These are phyloP conservation scores for Lamellibrachia columna DNA, from an alignment of 2,888 invertebrate genomes.

Conservation along the genomic window DNA sequence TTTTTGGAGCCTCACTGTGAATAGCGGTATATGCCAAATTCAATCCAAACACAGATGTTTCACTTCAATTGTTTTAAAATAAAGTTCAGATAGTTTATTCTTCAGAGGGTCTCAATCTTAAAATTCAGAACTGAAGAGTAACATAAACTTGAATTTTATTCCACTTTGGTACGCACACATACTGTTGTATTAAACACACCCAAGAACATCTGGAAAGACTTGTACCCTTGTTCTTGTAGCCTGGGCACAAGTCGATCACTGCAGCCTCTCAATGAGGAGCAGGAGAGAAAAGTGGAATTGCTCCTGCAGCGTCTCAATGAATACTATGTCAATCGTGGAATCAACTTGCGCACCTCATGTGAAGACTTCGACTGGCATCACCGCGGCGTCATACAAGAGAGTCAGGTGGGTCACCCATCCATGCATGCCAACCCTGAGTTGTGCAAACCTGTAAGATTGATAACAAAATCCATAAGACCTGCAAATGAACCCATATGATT, in stretches of 20 bases:
- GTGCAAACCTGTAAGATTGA: background rate
- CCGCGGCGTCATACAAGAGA: slow-evolving; percentile 63
- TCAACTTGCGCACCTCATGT: slow-evolving; percentile 61
- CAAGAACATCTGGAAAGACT: no score
- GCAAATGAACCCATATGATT: no score
- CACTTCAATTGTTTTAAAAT: no score
- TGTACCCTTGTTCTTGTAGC: slow-evolving; percentile 41
- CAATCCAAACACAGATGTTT: no score
- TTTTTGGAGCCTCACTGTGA: no score
- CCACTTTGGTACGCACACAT: no score
- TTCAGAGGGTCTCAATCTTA: no score
- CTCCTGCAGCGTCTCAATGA: slow-evolving; percentile 55
- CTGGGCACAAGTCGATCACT: slow-evolving; percentile 59
- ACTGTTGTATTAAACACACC: no score
- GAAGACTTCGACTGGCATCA: slow-evolving; percentile 65
- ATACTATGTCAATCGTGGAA: slow-evolving; percentile 61
- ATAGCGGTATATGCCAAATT: no score
- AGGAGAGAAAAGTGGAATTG: slow-evolving; percentile 52
- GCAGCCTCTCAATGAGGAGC: slow-evolving; percentile 52
- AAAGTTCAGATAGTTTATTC: no score
- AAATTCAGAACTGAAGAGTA: no score
- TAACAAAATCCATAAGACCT: background rate
- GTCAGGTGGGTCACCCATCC: slow-evolving; percentile 53
- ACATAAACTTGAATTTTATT: no score
- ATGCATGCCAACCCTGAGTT: background rate